phyloP scores from a whole-genome alignment of 2,888 invertebrate species.

The Stenoptilia bipunctidactyla region DNA sequence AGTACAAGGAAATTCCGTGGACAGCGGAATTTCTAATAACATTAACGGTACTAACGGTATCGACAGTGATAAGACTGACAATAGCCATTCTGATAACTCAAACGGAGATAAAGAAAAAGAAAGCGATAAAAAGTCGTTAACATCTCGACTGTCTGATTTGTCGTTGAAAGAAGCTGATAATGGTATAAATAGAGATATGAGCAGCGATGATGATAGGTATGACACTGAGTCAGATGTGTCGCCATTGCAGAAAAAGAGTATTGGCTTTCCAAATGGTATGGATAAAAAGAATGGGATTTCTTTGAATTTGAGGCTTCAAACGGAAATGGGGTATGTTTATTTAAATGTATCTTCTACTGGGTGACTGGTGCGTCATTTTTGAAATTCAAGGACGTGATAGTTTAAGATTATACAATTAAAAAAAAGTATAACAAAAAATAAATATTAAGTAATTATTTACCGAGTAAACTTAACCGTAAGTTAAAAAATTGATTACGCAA shows the following conservation, averaged over 20 bases:
- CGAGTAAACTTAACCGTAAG: too few species aligned
- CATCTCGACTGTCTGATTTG: constrained; percentile 44
- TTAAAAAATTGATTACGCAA: too few species aligned
- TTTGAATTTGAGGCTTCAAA: constrained; percentile 52
- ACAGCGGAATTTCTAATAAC: constrained; percentile 55
- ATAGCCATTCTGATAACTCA: constrained; percentile 19
- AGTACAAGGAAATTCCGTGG: constrained; percentile 49
- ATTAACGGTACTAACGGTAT: constrained; percentile 30
- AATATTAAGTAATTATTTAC: too few species aligned
- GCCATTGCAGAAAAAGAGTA: constrained; percentile 28
- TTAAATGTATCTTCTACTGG: too few species aligned
- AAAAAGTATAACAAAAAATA: too few species aligned
- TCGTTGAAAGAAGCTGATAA: constrained; percentile 47
- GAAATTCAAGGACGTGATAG: too few species aligned
- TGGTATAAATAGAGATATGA: constrained; percentile 32
- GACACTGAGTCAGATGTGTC: constrained; percentile 47
- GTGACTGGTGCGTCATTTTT: too few species aligned
- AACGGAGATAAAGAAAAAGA: constrained; percentile 26
- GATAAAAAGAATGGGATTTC: constrained; percentile 55
- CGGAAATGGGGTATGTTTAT: constrained; percentile 51
- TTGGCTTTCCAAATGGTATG: constrained; percentile 25
- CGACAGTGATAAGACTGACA: constrained; percentile 22
- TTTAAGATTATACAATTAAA: too few species aligned
- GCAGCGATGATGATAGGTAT: constrained; percentile 52
- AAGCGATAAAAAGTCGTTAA: constrained; percentile 29